Evolutionary conservation across 2,113 vertebrate genomes (phyloP), one percentile per base, ranked within the genome.

Genomic region (Heterocephalus glaber): DNA sequence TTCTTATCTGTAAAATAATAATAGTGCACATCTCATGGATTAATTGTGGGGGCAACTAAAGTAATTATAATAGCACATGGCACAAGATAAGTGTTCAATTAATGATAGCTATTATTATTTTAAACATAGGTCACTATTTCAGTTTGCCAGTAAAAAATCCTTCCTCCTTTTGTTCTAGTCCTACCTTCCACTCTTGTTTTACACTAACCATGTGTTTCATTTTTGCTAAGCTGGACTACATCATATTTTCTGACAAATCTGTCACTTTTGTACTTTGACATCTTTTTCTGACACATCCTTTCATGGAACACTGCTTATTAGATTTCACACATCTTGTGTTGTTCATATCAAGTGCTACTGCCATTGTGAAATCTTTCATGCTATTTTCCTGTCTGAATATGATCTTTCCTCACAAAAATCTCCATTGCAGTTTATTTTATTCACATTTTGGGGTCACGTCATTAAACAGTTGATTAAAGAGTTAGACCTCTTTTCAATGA

Each of bases 291-390:
- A 96, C 61, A 85, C 33, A 65, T 60, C 41, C 65, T 95, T 70
- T 93, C 90, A 90, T 17, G 76, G 92, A 74, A 89, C 76, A 5
- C 11, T 80, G 80, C 63, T 92, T 90, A 92, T 72, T 89, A 81
- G 70, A 89, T 65, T 77, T 97, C 65, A 56, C 87, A 81, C 76
- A n/a, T 85, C 24, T 65, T 20, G 3, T 9, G 0, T 65, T 12
- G 81, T 38, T 77, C 89, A 56, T 63, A 33, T 26, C 16, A 72
- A 76, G 35, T 35, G 9, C 70, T 0, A 0, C 35, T 61, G 58
- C 80, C 60, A 26, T 33, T 72, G 30, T 82, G 76, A 89, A 85
- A 68, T 47, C 38, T 66, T 91, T 74, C 63, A 41, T 90, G 52
- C 9, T 65, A 3, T 60, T 85, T 81, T 89, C 10, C 35, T 65